Evolutionary conservation across 2,888 invertebrate species (phyloP).

Genomic region (Schizotus pectinicornis): DNA sequence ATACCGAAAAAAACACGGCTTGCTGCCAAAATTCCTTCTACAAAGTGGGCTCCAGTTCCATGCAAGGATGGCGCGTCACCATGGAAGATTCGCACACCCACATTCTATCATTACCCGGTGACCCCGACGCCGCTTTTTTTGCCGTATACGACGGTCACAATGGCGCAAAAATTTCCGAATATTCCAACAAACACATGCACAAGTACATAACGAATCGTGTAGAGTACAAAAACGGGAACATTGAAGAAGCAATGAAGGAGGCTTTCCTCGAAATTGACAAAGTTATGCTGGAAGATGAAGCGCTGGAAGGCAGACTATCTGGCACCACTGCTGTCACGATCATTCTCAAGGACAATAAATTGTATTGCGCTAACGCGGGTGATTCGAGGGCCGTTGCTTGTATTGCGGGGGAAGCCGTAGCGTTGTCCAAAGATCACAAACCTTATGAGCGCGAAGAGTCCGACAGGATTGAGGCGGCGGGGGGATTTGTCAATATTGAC

Average conservation of each 20-base stretch:
- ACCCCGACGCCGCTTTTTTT: constrained; percentile 91
- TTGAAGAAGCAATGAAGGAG: constrained; percentile 84
- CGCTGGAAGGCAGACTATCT: constrained; percentile 89
- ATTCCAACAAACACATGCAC: constrained; percentile 94
- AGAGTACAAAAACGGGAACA: constrained; percentile 83
- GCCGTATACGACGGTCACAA: constrained; percentile 97
- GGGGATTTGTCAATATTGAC: constrained; percentile 97
- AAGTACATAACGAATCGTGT: constrained; percentile 84
- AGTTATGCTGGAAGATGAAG: constrained; percentile 88
- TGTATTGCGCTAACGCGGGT: constrained; percentile 97
- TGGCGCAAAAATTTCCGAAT: constrained; percentile 77
- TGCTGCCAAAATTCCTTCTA: constrained; percentile 76
- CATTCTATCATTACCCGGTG: constrained; percentile 89
- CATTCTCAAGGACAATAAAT: constrained; percentile 79
- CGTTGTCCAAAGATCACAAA: constrained; percentile 92
- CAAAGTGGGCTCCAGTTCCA: constrained; percentile 93
- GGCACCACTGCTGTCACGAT: constrained; percentile 93
- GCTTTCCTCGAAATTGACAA: constrained; percentile 85
- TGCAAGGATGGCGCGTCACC: constrained; percentile 99
- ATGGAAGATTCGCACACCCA: constrained; percentile 99
- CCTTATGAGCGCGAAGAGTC: constrained; percentile 86
- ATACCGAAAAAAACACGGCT: constrained; percentile 86
- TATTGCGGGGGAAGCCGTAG: constrained; percentile 77
- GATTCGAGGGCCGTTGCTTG: constrained; percentile 95
- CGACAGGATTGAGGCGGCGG: constrained; percentile 89